These are phyloP conservation scores for Mesodorylaimus sp. DNA, from an alignment of 2,888 invertebrate genomes.

Conservation along the genomic window DNA sequence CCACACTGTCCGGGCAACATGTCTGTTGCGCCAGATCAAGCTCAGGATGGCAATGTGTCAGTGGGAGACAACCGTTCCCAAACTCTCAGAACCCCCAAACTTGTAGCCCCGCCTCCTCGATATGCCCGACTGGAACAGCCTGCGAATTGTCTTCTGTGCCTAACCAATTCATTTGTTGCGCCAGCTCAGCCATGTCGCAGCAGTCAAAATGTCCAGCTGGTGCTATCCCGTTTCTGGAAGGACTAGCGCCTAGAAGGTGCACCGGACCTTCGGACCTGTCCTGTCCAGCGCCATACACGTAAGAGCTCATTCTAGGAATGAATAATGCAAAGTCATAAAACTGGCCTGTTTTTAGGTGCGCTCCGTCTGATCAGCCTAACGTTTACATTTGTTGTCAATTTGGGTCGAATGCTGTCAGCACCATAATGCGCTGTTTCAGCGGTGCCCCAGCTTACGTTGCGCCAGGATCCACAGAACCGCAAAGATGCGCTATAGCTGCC, in stretches of 20 bases:
- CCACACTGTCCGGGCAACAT: neutral
- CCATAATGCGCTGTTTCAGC: neutral
- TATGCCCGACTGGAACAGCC: constrained; percentile 5
- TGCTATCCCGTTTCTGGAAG: neutral
- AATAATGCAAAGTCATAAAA: no score
- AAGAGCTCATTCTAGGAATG: no score
- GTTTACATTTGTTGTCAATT: neutral
- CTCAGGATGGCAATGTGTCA: neutral
- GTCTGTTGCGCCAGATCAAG: constrained; percentile 3
- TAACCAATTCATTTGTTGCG: constrained; percentile 6
- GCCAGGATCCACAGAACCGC: no score
- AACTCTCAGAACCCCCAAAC: neutral
- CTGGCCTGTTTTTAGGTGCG: no score
- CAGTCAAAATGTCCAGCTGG: constrained; percentile 1
- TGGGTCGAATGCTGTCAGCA: no score
- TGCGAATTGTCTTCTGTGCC: constrained; percentile 2
- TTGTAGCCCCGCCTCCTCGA: neutral
- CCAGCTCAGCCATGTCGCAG: neutral
- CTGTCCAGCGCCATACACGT: neutral
- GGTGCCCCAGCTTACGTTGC: neutral
- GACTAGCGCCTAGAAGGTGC: neutral
- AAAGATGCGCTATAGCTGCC: neutral
- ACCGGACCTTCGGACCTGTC: neutral
- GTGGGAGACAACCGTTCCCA: neutral
- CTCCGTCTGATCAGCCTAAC: neutral